These are phyloP conservation scores for Nemotelus nigrinus DNA, from an alignment of 2,888 invertebrate genomes.

Conservation along the genomic window DNA sequence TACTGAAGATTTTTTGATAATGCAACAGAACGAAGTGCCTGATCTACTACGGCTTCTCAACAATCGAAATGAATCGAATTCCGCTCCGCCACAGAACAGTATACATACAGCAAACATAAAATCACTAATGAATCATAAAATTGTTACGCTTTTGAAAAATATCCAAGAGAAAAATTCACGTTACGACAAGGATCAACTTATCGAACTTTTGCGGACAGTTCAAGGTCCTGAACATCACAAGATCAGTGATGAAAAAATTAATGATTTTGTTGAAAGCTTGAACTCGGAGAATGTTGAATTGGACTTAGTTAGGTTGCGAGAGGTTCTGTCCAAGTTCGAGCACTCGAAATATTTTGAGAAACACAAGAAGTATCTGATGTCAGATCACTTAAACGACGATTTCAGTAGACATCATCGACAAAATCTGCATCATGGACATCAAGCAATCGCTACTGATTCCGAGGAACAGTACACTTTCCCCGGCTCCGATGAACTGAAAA, in stretches of 20 bases:
- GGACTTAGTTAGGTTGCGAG: slow-evolving; percentile 58
- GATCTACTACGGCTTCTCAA: slow-evolving; percentile 60
- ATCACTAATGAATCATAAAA: slow-evolving; percentile 54
- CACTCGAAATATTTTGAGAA: slow-evolving; percentile 51
- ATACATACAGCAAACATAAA: slow-evolving; percentile 53
- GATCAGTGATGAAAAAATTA: slow-evolving; percentile 58
- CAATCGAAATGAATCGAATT: slow-evolving; percentile 51
- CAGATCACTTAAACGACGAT: background rate
- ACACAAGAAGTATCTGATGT: slow-evolving; percentile 22
- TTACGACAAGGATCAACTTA: slow-evolving; percentile 58
- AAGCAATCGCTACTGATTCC: background rate
- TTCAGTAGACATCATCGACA: slow-evolving; percentile 8
- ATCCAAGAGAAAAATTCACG: slow-evolving; percentile 56
- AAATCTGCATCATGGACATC: background rate
- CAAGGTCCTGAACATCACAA: slow-evolving; percentile 56
- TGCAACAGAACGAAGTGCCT: slow-evolving; percentile 59
- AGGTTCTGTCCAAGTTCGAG: slow-evolving; percentile 59
- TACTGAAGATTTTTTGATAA: slow-evolving; percentile 46
- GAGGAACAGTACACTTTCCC: background rate
- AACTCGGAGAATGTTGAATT: slow-evolving; percentile 59
- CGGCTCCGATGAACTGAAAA: background rate
- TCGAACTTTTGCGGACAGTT: slow-evolving; percentile 58
- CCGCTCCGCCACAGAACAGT: slow-evolving; percentile 3
- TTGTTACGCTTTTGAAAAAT: slow-evolving; percentile 51
- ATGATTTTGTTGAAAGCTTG: slow-evolving; percentile 61